Conservation (phyloP, 1,140 invertebrate genomes). For the Anastatus disparis region DNA sequence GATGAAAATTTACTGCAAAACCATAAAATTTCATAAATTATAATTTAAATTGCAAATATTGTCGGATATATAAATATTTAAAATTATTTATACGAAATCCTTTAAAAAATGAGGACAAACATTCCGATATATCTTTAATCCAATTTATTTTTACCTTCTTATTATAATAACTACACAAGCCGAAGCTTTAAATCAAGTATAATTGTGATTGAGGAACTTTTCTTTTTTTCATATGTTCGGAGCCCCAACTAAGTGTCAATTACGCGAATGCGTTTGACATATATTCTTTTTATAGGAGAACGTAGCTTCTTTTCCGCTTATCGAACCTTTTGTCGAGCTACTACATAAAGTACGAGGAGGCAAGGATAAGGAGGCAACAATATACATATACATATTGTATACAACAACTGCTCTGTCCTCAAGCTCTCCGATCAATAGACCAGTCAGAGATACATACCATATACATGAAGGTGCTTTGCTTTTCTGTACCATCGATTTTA, state of each 20-base stretch:
- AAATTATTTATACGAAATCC: too few relatives aligned
- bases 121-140: too few relatives aligned
- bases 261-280: constrained; percentile 46
- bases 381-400: background rate
- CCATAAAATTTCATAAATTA: too few relatives aligned
- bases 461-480: constrained; percentile 1
- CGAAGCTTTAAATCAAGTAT: constrained; percentile 18
- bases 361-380: background rate
- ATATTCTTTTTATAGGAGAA: background rate
- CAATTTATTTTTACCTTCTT: too few relatives aligned
- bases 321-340: constrained; percentile 9
- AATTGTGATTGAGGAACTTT: constrained; percentile 46
- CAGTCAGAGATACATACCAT: background rate
- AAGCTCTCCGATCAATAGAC: constrained; percentile 16
- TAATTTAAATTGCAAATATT: too few relatives aligned
- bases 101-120: too few relatives aligned
- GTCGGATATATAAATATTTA: too few relatives aligned
- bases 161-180: too few relatives aligned
- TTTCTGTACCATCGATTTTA: constrained; percentile 57
- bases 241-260: constrained; percentile 45
- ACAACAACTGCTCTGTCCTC: background rate
- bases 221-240: too few relatives aligned
- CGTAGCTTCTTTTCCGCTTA: too few relatives aligned
- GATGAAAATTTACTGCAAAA: too few relatives aligned
- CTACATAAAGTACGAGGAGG: background rate